These are phyloP conservation scores for Danio kyathit DNA, from an alignment of 2,797 vertebrate species.

Conservation along the genomic window DNA sequence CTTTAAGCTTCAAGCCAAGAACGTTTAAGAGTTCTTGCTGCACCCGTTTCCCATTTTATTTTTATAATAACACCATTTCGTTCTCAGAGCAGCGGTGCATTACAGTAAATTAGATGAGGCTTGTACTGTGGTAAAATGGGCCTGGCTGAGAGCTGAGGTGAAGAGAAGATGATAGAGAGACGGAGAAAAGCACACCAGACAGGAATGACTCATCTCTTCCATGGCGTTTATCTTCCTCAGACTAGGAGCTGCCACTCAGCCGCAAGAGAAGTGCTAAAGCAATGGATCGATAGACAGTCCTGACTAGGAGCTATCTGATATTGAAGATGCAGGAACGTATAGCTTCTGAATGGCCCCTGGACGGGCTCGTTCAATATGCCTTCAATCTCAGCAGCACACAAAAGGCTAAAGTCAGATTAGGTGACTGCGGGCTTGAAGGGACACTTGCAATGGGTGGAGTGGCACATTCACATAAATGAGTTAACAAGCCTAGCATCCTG, in stretches of 20 bases:
- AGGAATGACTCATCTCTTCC: conserved; percentile 61
- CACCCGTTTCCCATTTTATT: conserved; percentile 15
- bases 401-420: conserved; percentile 58
- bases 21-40: conserved; percentile 43
- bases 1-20: conserved; percentile 10
- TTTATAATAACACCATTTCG: conserved; percentile 48
- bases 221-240: conserved; percentile 58
- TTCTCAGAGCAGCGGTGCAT: conserved; percentile 49
- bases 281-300: conserved; percentile 59
- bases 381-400: conserved; percentile 53
- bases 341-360: conserved; percentile 57
- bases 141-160: conserved; percentile 38
- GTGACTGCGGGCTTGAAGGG: conserved; percentile 30
- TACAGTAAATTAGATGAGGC: conserved; percentile 56
- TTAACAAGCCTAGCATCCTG: conserved; percentile 64
- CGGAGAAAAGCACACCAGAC: conserved; percentile 53
- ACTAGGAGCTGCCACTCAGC: conserved; percentile 53
- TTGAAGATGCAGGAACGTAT: conserved; percentile 62
- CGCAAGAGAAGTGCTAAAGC: conserved; percentile 52
- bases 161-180: conserved; percentile 26
- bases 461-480: conserved; percentile 64
- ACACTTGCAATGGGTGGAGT: conserved; percentile 48
- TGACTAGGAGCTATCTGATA: conserved; percentile 64
- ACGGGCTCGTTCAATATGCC: conserved; percentile 56
- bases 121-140: conserved; percentile 46